A percentile compares a stretch with the other conserved stretches of the same genome.
Conservation (phyloP, 2,797 vertebrate genomes). For the Varecia variegata region DNA sequence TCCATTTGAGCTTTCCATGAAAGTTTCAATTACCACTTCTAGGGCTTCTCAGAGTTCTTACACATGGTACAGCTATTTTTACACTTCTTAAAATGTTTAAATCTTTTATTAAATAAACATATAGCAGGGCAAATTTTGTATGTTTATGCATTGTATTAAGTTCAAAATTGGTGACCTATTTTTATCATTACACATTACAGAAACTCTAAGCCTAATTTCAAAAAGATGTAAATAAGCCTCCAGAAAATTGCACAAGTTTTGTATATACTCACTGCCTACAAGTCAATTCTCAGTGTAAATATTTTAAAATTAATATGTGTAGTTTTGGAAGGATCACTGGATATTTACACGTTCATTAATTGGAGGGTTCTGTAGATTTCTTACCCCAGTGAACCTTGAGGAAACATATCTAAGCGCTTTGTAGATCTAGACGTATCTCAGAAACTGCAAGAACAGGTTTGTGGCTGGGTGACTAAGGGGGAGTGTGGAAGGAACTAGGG, state of each 20-base stretch:
- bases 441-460: not conserved
- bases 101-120: constrained; percentile 31
- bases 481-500: not conserved
- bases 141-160: constrained; percentile 27
- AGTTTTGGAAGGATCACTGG: constrained; percentile 25
- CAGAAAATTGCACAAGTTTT: constrained; percentile 22
- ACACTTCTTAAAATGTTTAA: constrained; percentile 46
- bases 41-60: not conserved
- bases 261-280: not conserved
- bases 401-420: constrained; percentile 46
- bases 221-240: constrained; percentile 19
- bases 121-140: not conserved
- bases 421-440: not conserved
- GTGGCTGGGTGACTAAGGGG: not conserved
- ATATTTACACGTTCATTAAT: not conserved
- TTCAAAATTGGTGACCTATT: constrained; percentile 35
- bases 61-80: not conserved
- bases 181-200: constrained; percentile 19
- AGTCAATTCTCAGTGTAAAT: constrained; percentile 27
- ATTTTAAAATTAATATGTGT: constrained; percentile 44
- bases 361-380: not conserved
- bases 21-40: not conserved
- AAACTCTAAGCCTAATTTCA: not conserved
- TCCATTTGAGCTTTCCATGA: constrained; percentile 8
- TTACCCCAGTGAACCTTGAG: not conserved